These are phyloP conservation scores for Bombus sibiricus DNA, from an alignment of 1,140 invertebrate species.

Conservation along the genomic window DNA sequence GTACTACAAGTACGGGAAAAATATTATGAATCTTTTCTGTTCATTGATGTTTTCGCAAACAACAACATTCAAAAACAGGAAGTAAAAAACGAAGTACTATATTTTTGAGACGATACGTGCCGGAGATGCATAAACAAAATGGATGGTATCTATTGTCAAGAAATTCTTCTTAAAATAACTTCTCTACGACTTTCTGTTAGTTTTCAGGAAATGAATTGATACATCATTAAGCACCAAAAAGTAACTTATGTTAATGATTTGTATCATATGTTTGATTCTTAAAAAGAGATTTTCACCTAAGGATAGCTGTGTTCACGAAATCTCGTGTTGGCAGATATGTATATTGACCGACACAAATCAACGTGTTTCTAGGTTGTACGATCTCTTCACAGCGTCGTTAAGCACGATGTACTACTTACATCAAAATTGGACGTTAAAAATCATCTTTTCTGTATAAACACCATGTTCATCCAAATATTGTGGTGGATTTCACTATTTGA, in stretches of 20 bases:
- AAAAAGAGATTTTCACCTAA: not conserved
- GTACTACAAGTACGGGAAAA: not conserved
- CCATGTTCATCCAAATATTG: conserved; percentile 36
- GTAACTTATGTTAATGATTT: not conserved
- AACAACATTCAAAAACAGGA: conserved; percentile 18
- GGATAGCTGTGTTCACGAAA: not conserved
- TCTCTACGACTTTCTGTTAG: no score
- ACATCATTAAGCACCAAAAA: no score
- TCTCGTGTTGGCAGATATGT: conserved; percentile 18
- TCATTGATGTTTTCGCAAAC: not conserved
- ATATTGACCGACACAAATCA: conserved; percentile 31
- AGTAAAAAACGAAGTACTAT: conserved; percentile 30
- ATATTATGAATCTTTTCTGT: not conserved
- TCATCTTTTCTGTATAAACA: conserved; percentile 63
- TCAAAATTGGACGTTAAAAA: conserved; percentile 4
- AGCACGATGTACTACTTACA: conserved; percentile 33
- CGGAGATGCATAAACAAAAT: conserved; percentile 75
- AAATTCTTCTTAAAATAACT: conserved; percentile 18
- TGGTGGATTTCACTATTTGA: conserved; percentile 16
- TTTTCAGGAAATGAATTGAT: not conserved
- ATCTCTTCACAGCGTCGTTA: not conserved
- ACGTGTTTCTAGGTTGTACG: not conserved
- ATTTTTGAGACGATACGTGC: conserved; percentile 63
- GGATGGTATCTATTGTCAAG: conserved; percentile 74
- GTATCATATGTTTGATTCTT: not conserved